phyloP scores from a whole-genome alignment of 2,113 vertebrate species.

The Saccopteryx bilineata region DNA sequence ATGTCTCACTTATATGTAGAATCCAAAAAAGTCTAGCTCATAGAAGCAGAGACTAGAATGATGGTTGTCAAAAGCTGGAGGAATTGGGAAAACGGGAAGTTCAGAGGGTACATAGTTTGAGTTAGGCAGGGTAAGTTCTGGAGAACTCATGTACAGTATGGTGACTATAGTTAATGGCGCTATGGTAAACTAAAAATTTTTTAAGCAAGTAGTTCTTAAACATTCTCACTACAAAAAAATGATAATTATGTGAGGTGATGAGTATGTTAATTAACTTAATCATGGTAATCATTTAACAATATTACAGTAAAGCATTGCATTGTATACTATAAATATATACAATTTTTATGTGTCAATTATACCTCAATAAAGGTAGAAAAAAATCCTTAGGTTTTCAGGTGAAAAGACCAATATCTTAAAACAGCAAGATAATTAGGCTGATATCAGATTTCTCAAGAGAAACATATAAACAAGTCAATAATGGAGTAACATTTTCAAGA shows the following conservation, averaged over 20 bases:
- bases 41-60: neutral
- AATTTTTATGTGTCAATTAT: neutral
- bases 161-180: neutral
- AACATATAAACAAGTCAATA: conserved; percentile 24
- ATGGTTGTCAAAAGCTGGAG: neutral
- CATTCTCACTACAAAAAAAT: neutral
- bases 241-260: neutral
- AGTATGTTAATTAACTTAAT: neutral
- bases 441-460: neutral
- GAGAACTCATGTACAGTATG: neutral
- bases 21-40: neutral
- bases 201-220: neutral
- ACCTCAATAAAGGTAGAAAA: neutral
- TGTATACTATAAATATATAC: neutral
- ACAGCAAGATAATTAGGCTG: conserved; percentile 31
- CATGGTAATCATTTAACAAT: neutral
- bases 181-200: neutral
- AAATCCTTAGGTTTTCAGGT: neutral
- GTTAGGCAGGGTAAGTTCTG: neutral
- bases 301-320: neutral
- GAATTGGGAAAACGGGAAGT: neutral
- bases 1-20: neutral
- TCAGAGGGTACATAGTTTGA: neutral
- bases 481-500: conserved; percentile 40
- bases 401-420: neutral